These are phyloP conservation scores for Platorchestia sp. DNA, from an alignment of 1,140 invertebrate genomes.

Conservation along the genomic window DNA sequence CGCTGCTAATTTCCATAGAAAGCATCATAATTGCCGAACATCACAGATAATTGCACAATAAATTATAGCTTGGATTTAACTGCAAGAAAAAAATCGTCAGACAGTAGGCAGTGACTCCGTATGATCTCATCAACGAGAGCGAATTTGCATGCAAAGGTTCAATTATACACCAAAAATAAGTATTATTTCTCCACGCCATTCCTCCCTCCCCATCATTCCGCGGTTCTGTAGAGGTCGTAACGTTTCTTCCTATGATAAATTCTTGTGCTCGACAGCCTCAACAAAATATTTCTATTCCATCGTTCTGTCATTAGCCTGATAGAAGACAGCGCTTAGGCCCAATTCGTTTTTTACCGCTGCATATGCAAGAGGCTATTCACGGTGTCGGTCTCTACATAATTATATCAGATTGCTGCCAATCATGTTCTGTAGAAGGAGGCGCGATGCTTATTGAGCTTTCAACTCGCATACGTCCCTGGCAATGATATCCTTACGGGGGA, in stretches of 20 bases:
- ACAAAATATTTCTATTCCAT: neutral
- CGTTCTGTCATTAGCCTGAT: neutral
- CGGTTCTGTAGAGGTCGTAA: neutral
- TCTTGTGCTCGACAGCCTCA: neutral
- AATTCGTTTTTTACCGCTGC: neutral
- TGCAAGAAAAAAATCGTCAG: neutral
- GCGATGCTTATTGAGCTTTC: neutral
- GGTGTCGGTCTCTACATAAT: neutral
- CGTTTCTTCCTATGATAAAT: neutral
- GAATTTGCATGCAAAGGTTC: constrained; percentile 7
- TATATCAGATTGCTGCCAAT: neutral
- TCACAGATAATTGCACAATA: neutral
- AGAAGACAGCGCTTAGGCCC: neutral
- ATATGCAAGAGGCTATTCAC: neutral
- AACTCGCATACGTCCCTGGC: neutral
- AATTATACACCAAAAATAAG: neutral
- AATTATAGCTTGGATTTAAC: neutral
- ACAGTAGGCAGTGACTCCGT: neutral
- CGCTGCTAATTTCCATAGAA: neutral
- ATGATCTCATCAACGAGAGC: neutral
- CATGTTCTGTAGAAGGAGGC: neutral
- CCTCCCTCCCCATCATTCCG: neutral
- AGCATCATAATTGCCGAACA: neutral
- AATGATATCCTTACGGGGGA: neutral
- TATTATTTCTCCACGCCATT: neutral